Conservation (phyloP, 92 coral and sea anemone species). For the Virgularia gustaviana region DNA sequence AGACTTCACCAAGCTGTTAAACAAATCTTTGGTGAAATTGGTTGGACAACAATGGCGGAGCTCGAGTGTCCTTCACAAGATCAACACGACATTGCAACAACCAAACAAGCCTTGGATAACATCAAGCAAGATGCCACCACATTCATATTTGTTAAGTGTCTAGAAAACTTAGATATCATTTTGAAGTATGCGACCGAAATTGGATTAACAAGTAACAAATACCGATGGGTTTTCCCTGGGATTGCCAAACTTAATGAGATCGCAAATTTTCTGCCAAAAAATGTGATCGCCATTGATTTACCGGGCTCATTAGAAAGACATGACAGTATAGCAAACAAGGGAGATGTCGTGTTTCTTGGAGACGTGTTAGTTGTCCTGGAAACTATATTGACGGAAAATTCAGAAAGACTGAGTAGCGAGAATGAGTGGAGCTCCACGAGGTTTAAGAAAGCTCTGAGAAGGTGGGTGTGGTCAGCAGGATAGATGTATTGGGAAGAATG, state of each 20-base stretch:
- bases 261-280: background rate
- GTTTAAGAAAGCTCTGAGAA: background rate
- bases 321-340: background rate
- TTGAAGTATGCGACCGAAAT: background rate
- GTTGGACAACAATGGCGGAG: slow-evolving; percentile 15
- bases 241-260: background rate
- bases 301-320: background rate
- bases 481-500: background rate
- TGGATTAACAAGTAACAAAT: slow-evolving; percentile 14
- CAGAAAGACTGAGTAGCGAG: background rate
- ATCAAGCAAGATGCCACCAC: background rate
- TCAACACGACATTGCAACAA: background rate
- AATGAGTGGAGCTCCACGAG: slow-evolving; percentile 5
- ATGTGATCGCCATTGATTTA: slow-evolving; percentile 19
- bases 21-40: slow-evolving; percentile 19
- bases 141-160: slow-evolving; percentile 31
- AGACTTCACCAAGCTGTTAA: slow-evolving; percentile 26
- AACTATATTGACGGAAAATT: background rate
- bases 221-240: slow-evolving; percentile 26
- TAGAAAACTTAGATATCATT: slow-evolving; percentile 2
- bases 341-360: background rate
- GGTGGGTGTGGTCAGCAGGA: background rate
- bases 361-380: slow-evolving; percentile 28
- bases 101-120: background rate
- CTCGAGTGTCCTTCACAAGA: slow-evolving; percentile 2